These are phyloP conservation scores for Etia nguti DNA, from an alignment of 2,113 vertebrate species.

Conservation along the genomic window DNA sequence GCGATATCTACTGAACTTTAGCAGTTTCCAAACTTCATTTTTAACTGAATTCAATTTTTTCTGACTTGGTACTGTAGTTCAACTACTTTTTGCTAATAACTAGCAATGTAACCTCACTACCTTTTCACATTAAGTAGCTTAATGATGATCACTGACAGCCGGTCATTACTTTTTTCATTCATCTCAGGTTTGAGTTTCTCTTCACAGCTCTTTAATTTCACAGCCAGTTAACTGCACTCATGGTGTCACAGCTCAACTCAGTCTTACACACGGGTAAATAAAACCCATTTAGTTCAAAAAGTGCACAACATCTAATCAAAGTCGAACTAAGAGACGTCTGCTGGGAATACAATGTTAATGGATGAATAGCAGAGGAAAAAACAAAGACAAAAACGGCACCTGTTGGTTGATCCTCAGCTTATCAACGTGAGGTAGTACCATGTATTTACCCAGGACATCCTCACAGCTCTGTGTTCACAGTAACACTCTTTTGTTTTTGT, in stretches of 20 bases:
- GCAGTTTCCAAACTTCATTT: not conserved
- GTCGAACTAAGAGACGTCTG: not conserved
- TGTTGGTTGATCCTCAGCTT: not conserved
- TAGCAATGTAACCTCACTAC: not conserved
- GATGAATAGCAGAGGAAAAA: not conserved
- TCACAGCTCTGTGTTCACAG: not conserved
- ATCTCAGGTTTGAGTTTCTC: not conserved
- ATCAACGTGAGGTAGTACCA: fast-evolving
- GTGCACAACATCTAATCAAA: not conserved
- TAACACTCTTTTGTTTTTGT: not conserved
- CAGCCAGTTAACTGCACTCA: not conserved
- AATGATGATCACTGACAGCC: not conserved
- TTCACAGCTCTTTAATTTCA: not conserved
- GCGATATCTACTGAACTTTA: not conserved
- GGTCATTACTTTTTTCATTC: not conserved
- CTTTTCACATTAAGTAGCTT: not conserved
- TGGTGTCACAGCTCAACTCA: not conserved
- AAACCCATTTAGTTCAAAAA: not conserved
- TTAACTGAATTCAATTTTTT: not conserved
- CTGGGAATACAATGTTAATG: not conserved
- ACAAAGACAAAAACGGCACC: not conserved
- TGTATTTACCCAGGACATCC: not conserved
- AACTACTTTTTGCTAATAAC: not conserved
- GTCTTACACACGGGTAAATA: not conserved
- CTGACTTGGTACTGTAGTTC: not conserved